Evolutionary conservation across 2,113 vertebrate species (phyloP), one percentile per base, ranked within the genome.

Genomic region (Dasyornis broadbenti): DNA sequence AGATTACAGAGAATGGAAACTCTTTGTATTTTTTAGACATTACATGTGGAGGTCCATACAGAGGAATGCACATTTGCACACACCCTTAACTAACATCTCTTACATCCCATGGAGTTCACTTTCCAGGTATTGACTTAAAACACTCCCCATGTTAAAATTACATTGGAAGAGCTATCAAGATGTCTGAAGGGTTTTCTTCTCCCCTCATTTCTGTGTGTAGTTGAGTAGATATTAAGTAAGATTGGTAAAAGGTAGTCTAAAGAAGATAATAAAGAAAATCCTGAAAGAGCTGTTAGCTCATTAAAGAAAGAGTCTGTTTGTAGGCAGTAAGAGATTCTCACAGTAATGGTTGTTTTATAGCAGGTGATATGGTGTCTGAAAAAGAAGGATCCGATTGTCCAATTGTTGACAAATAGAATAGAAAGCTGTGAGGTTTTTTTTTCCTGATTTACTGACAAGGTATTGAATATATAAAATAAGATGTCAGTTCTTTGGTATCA

Each of bases 341-440:
- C 10, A 90, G 70, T 15, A 60, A 37, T 39, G 49, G 8, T 23
- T 57, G 16, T 35, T 81, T n/a, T n/a, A n/a, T 4, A 54, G 31
- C 5, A 61, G 21, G 33, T 47, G 22, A 44, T 42, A 42, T 3
- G 14, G 78, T 39, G 26, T 66, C 47, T 66, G 50, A 90, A 82
- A 77, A 66, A 71, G 39, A 40, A 70, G 2, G 13, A 69, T 28
- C 14, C 49, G 50, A 37, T 31, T 16, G 7, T 57, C n/a, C 68
- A n/a, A 28, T 15, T 15, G 8, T 0, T 69, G 31, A 70, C 14
- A 68, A 68, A 63, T 20, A 35, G 6, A 79, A 35, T 12, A 64
- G 57, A 80, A 80, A 68, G 1, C 1, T 37, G 15, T 26, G 3
- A 4, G 0, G 0, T 0, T 11, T 42, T 12, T 42, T 12, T 53